Base-by-base conservation (phyloP, 2,797 vertebrate genomes). In the Hoplostethus mediterraneus region DNA sequence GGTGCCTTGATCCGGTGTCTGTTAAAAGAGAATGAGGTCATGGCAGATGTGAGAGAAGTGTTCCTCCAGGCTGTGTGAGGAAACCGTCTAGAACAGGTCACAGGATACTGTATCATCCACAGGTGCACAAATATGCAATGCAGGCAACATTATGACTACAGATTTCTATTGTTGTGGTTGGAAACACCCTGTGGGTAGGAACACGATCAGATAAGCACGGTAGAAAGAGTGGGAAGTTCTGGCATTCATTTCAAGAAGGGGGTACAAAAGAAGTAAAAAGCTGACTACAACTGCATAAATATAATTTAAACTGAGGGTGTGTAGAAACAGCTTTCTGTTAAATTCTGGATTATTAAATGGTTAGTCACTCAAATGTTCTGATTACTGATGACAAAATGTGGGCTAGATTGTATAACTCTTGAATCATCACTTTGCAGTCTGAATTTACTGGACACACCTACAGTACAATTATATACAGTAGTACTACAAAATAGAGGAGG, bases 61-160 rank as follows among this genome's bases (percentile, higher is more conserved):
- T 61, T 67, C 63, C 90, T 79, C 31, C 42, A 48, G 90, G 92
- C 87, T 28, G 71, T 54, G 81, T 25, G 53, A 44, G 28, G 45
- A 69, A 38, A 52, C 33, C 21, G 66, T 85, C 84, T 88, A 12
- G 10, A 67, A 77, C 59, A 79, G 53, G 44, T 73, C 61, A 74
- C 58, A 77, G 75, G 84, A 91, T 87, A 80, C 65, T 67, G 71
- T 92, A 81, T 90, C 90, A 90, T 85, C 72, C 7, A 45, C 86
- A 93, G 88, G 83, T 92, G 87, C 77, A 71, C 73, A 86, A 69
- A 79, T 75, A 80, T 82, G 87, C 85, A 73, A 60, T 67, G 64
- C 59, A 47, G 66, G 74, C 77, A 82, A 69, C 84, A 70, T 76
- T 79, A 74, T 84, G 84, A 81, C 30, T 28, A 38, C 59, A 66